A percentile compares a stretch with the other conserved stretches of the same genome.
Evolutionary conservation across 2,113 vertebrate species (phyloP).

Genomic region (Brachionichthys hirsutus): DNA sequence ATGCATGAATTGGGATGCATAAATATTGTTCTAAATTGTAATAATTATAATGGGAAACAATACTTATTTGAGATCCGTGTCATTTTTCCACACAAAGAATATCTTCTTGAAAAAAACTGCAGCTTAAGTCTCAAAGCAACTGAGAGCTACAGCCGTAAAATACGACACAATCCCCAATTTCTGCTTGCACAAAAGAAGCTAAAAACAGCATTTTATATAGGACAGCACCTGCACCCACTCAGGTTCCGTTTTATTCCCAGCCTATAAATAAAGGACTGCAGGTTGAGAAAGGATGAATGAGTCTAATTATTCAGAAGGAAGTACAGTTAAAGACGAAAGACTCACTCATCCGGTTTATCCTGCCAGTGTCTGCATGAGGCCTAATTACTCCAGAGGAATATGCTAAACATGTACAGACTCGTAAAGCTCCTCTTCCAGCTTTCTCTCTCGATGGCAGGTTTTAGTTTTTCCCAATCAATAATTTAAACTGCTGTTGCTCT

Average conservation of each 20-base stretch:
- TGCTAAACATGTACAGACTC: constrained; percentile 33
- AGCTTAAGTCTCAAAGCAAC: too few species aligned
- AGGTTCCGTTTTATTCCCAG: background rate
- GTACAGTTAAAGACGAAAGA: constrained; percentile 8
- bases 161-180: background rate
- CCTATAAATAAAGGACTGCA: background rate
- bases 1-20: too few species aligned
- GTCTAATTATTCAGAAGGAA: constrained; percentile 15
- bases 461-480: constrained; percentile 57
- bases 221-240: background rate
- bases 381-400: constrained; percentile 28
- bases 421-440: constrained; percentile 23
- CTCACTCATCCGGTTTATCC: background rate
- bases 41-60: too few species aligned
- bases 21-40: too few species aligned
- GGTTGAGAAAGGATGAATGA: constrained; percentile 13
- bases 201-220: background rate
- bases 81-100: too few species aligned
- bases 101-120: too few species aligned
- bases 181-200: background rate
- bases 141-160: too few species aligned
- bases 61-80: too few species aligned
- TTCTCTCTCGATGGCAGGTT: constrained; percentile 33
- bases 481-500: constrained; percentile 56
- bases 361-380: constrained; percentile 10